Base-by-base conservation (phyloP, 2,888 invertebrate species). In the Zaprionus obscuricornis region DNA sequence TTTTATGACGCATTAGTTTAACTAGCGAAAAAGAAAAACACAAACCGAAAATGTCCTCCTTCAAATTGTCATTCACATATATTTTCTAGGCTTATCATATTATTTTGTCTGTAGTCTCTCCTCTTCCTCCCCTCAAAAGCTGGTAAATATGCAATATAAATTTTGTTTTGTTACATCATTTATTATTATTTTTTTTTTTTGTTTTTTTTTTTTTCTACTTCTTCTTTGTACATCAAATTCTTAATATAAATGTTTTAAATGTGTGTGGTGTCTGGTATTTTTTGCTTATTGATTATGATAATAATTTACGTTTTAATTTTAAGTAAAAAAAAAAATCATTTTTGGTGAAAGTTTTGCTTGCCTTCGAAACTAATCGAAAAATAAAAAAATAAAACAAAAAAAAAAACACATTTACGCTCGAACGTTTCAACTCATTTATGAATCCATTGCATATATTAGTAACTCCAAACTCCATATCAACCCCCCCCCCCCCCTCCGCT, bases 291-390 rank as follows among this genome's bases (percentile, higher is more conserved):
- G 27, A 39, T 33, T 69, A 73, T 13, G 47, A 36, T 67, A 51
- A n/a, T n/a, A n/a, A n/a, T n/a, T n/a, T 52, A 60, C 56, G 47
- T 54, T 36, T 62, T 68, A 60, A 29, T 40, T 37, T 33, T 64
- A 46, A 29, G 40, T 40, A 49, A 82, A 74, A 64, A 83, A 74
- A 64, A 72, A 54, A 74, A 31, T 68, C 68, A 68, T 37, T 68
- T 55, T 36, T 79, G 85, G 78, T 79, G 78, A 82, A 49, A 79
- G 85, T 78, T 66, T 74, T 82, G 83, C 78, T 82, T 85, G 78
- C 66, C 36, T 54, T 74, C 70, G 36, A 52, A 77, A 81, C 82
- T 70, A 77, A 59, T 70, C 27, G 26, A 56, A 46, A 67, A 60
- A 26, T 17, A 51, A 50, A 7, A 33, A 34, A 45, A 36, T 26